Conservation (phyloP, 2,888 invertebrate species). For the Leucoma salicis region DNA sequence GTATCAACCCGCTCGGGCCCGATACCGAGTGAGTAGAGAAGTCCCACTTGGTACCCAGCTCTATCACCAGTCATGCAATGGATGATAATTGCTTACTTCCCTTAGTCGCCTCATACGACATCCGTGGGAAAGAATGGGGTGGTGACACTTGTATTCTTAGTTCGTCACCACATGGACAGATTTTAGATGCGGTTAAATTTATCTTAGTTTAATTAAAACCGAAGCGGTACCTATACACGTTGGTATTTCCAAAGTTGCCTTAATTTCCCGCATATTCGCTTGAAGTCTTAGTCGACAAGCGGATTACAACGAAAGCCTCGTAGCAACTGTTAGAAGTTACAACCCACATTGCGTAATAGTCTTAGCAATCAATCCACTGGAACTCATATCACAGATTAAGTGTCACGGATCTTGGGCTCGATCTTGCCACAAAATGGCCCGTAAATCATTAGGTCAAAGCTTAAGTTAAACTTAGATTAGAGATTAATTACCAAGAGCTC, state of each 20-base stretch:
- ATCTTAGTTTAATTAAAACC: conserved; percentile 34
- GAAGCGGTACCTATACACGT: conserved; percentile 24
- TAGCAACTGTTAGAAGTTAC: conserved; percentile 32
- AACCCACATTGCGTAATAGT: conserved; percentile 37
- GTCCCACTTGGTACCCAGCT: no score
- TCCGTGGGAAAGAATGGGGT: no score
- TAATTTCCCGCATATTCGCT: conserved; percentile 24
- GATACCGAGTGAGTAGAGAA: no score
- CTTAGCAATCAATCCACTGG: conserved; percentile 45
- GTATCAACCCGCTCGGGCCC: no score
- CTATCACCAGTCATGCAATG: no score
- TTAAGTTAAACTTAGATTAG: conserved; percentile 41
- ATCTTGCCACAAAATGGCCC: conserved; percentile 35
- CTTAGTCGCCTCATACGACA: no score
- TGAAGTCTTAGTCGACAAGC: conserved; percentile 40
- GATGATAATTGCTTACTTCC: no score
- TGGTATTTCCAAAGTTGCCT: conserved; percentile 33
- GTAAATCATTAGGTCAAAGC: conserved; percentile 40
- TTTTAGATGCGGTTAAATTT: conserved; percentile 26
- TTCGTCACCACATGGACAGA: no score
- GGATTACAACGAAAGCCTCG: conserved; percentile 52
- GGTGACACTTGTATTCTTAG: no score
- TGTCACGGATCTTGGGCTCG: conserved; percentile 34
- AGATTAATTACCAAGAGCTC: conserved; percentile 33
- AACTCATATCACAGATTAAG: conserved; percentile 63